Evolutionary conservation across 2,888 invertebrate genomes (phyloP).

Genomic region (Pseudolycoriella hygida): DNA sequence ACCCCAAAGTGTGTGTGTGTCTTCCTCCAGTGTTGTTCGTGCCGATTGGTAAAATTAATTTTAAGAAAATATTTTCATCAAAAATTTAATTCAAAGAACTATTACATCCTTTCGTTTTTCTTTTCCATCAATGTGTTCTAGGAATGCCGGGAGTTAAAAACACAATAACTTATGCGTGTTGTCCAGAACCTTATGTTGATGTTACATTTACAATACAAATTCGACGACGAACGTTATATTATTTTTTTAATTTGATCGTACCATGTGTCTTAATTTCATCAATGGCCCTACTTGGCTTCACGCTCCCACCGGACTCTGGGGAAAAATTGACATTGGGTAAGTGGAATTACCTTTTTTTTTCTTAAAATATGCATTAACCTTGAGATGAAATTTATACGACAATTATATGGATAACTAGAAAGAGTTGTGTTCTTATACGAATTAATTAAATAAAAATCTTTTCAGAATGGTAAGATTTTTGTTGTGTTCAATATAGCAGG

Average conservation of each 20-base stretch:
- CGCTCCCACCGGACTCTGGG: conserved; percentile 76
- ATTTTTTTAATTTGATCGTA: conserved; percentile 98
- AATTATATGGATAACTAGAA: no score
- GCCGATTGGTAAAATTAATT: not conserved
- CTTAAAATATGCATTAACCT: no score
- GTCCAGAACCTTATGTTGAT: conserved; percentile 76
- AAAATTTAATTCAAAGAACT: not conserved
- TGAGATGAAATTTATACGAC: no score
- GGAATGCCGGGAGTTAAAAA: conserved; percentile 87
- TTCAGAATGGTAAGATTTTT: no score
- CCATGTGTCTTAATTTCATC: conserved; percentile 97
- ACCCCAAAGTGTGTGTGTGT: no score
- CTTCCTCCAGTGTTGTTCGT: no score
- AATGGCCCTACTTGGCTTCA: conserved; percentile 95
- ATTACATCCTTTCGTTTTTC: conserved; percentile 1
- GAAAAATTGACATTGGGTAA: conserved; percentile 31
- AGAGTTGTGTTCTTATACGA: no score
- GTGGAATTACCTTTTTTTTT: no score
- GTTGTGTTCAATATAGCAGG: no score
- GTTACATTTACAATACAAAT: conserved; percentile 95
- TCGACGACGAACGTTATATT: conserved; percentile 88
- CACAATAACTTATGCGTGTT: conserved; percentile 80
- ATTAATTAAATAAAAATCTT: no score
- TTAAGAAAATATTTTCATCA: not conserved
- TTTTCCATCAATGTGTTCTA: conserved; percentile 19